A percentile compares a stretch with the other conserved stretches of the same genome.
Evolutionary conservation across 2,113 vertebrate genomes (phyloP).

Genomic region (Anser brachyrhynchus): DNA sequence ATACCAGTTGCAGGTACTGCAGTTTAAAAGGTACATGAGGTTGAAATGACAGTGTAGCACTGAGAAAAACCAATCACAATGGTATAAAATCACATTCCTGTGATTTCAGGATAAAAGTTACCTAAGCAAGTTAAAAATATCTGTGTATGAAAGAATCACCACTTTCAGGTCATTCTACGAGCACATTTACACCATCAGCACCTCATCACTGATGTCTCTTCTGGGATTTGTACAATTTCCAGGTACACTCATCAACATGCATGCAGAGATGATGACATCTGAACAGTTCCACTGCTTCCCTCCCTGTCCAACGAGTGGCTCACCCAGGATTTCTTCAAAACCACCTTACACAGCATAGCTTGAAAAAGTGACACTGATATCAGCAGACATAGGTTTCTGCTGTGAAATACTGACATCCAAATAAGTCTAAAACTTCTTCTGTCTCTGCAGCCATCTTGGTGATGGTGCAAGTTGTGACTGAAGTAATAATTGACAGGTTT

Average conservation of each 20-base stretch:
- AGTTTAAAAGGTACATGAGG: not conserved
- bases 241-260: fast-evolving
- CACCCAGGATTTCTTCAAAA: not conserved
- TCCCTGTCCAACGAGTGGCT: not conserved
- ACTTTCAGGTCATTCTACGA: not conserved
- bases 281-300: too few relatives aligned
- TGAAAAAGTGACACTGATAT: not conserved
- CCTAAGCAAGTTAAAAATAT: not conserved
- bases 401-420: not conserved
- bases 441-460: not conserved
- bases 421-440: not conserved
- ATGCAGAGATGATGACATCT: not conserved
- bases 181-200: not conserved
- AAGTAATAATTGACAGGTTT: slow-evolving; percentile 15
- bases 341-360: not conserved
- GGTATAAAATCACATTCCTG: not conserved
- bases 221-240: not conserved
- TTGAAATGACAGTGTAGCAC: not conserved
- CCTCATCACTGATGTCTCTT: not conserved
- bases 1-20: not conserved
- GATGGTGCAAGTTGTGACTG: slow-evolving; percentile 26
- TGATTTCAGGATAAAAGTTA: not conserved
- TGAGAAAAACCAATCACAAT: not conserved
- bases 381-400: not conserved
- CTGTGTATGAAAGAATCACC: not conserved